Base-by-base conservation (phyloP, 2,888 invertebrate species). In the Sturmia bella region DNA sequence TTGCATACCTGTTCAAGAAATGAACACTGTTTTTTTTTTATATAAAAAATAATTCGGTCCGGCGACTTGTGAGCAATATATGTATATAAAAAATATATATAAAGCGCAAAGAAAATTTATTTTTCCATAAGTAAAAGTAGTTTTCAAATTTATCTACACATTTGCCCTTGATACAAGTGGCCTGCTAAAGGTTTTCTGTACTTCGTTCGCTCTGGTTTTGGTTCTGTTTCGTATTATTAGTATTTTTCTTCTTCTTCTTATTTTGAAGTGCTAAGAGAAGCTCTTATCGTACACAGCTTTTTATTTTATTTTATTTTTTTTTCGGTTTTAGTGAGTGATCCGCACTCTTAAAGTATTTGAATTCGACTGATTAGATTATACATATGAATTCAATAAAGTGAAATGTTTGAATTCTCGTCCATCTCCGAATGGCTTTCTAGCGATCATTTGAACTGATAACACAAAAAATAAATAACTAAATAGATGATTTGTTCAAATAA, bases 321-420 rank as follows among this genome's bases (percentile, higher is more conserved):
- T 56, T 50, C 2, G 15, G 17, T 0, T 24, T 66, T 27, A n/a
- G 12, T 27, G 11, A 15, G n/a, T 48, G 77, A 73, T 73, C 77
- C 50, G 48, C 63, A 57, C 74, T 78, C 78, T 54, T 39, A 61
- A 64, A 74, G 74, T 57, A 64, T 52, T 56, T 27, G n/a, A 57
- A 64, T 64, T 54, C 52, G 69, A 82, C 82, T 82, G 74, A 69
- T 63, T 68, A 66, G 52, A 68, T 74, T n/a, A 48, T 56, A 32
- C 68, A 24, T 9, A 21, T n/a, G n/a, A n/a, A n/a, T 21, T 11
- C 21, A 41, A 27, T 21, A 24, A 61, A 59, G 15, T 13, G 41
- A 75, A 19, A 37, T 27, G 41, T 45, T 17, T 68, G 19, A 48
- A 66, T 17, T 41, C 2, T 61, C 59, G 41, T 11, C 11, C 19